A percentile compares a stretch with the other conserved stretches of the same genome.
Evolutionary conservation across 1,140 invertebrate species (phyloP).

Genomic region (Cherax destructor): DNA sequence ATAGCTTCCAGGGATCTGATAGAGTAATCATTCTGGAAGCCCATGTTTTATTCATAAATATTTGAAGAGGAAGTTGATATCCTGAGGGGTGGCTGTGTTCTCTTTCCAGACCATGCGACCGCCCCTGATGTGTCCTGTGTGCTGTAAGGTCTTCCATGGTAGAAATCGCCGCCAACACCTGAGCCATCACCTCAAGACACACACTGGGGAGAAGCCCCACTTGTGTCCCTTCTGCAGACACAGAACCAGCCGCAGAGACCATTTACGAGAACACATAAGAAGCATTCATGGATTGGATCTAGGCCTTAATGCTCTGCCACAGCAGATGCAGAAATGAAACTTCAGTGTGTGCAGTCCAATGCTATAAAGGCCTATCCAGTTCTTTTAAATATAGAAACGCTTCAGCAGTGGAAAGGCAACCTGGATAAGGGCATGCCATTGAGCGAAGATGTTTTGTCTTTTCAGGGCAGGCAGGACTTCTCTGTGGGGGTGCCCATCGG

Average conservation of each 20-base stretch:
- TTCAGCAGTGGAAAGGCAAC: slow-evolving; percentile 34
- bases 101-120: slow-evolving; percentile 57
- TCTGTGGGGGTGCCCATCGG: slow-evolving; percentile 53
- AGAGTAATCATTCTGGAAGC: slow-evolving; percentile 1
- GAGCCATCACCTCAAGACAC: slow-evolving; percentile 69
- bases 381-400: slow-evolving; percentile 27
- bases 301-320: slow-evolving; percentile 25
- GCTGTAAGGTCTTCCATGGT: slow-evolving; percentile 65
- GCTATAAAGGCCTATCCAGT: slow-evolving; percentile 10
- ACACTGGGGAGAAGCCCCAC: slow-evolving; percentile 75
- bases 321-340: slow-evolving; percentile 16
- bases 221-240: slow-evolving; percentile 76
- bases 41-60: background rate
- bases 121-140: slow-evolving; percentile 61
- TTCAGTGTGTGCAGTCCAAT: background rate
- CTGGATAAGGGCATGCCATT: slow-evolving; percentile 49
- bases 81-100: slow-evolving; percentile 67
- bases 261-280: slow-evolving; percentile 65
- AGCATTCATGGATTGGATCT: slow-evolving; percentile 52
- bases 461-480: slow-evolving; percentile 64
- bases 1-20: background rate
- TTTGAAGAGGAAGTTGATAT: slow-evolving; percentile 44
- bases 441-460: slow-evolving; percentile 65
- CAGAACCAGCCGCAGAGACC: slow-evolving; percentile 68
- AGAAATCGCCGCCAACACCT: slow-evolving; percentile 65